These are phyloP conservation scores for Hydrotaea diabolus DNA, from an alignment of 2,888 invertebrate species.

Conservation along the genomic window DNA sequence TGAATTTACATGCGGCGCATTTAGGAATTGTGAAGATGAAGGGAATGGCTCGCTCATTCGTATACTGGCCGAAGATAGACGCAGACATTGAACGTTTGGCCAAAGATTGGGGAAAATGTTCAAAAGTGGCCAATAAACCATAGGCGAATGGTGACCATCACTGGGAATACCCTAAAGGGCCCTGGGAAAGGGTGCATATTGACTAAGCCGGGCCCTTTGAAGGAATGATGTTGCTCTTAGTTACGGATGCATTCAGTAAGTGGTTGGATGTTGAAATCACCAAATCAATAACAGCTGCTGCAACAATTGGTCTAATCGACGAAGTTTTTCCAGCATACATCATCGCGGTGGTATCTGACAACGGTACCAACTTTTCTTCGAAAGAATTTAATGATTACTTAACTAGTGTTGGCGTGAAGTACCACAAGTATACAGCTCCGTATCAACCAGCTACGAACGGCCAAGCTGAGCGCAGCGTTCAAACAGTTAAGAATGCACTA, in stretches of 20 bases:
- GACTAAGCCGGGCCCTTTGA: conserved; percentile 79
- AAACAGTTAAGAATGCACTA: conserved; percentile 61
- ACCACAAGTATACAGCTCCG: too few relatives aligned
- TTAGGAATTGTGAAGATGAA: conserved; percentile 51
- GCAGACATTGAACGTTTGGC: conserved; percentile 45
- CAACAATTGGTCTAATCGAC: conserved; percentile 56
- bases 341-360: conserved; percentile 70
- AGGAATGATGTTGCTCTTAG: conserved; percentile 73
- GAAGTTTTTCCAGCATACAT: conserved; percentile 69
- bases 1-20: conserved; percentile 36
- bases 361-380: conserved; percentile 66
- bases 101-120: conserved; percentile 35
- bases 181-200: conserved; percentile 50
- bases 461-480: background rate
- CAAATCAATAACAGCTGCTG: conserved; percentile 19
- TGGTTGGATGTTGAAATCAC: conserved; percentile 46
- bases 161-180: conserved; percentile 48
- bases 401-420: conserved; percentile 7
- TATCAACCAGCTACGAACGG: too few relatives aligned
- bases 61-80: conserved; percentile 53
- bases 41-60: conserved; percentile 38
- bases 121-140: conserved; percentile 27
- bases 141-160: conserved; percentile 43
- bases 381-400: conserved; percentile 55
- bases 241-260: conserved; percentile 67